Percentiles rank a stretch among this genome's conserved stretches.
Evolutionary conservation across 1,140 invertebrate species (phyloP).

Genomic region (Euschistus heros): DNA sequence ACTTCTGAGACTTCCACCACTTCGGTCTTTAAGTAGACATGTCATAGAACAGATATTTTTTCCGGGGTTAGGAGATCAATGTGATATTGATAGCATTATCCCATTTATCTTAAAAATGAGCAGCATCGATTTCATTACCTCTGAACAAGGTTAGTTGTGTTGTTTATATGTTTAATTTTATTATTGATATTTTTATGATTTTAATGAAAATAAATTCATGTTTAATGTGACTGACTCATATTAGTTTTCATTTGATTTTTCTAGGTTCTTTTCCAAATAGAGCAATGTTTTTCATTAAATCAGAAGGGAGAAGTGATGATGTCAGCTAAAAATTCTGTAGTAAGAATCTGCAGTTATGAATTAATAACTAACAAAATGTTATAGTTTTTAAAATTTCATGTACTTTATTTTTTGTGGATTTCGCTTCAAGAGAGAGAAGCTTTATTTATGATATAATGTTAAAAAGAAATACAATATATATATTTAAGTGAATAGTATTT

Average conservation of each 20-base stretch:
- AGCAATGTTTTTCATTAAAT: slow-evolving; percentile 18
- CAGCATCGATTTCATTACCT: slow-evolving; percentile 37
- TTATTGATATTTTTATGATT: background rate
- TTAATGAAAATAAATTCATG: background rate
- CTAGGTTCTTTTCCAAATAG: slow-evolving; percentile 19
- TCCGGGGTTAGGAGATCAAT: slow-evolving; percentile 79
- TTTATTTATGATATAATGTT: too few relatives aligned
- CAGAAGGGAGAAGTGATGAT: slow-evolving; percentile 12
- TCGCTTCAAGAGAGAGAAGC: too few relatives aligned
- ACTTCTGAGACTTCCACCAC: slow-evolving; percentile 61
- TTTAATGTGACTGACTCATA: background rate
- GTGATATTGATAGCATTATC: slow-evolving; percentile 85
- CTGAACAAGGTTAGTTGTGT: slow-evolving; percentile 13
- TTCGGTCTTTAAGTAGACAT: slow-evolving; percentile 62
- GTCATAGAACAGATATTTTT: slow-evolving; percentile 89
- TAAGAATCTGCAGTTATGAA: too few relatives aligned
- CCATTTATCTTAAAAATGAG: slow-evolving; percentile 79
- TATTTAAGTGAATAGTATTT: too few relatives aligned
- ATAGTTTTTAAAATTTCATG: too few relatives aligned
- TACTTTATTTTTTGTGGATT: too few relatives aligned
- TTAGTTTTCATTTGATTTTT: background rate
- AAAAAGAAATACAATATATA: too few relatives aligned
- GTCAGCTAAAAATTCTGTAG: slow-evolving; percentile 1
- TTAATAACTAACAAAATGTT: too few relatives aligned
- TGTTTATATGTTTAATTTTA: background rate